Percentiles rank a stretch among this genome's conserved stretches.
These are phyloP conservation scores for Leucophenga maculata DNA, from an alignment of 2,888 invertebrate species.

Conservation along the genomic window DNA sequence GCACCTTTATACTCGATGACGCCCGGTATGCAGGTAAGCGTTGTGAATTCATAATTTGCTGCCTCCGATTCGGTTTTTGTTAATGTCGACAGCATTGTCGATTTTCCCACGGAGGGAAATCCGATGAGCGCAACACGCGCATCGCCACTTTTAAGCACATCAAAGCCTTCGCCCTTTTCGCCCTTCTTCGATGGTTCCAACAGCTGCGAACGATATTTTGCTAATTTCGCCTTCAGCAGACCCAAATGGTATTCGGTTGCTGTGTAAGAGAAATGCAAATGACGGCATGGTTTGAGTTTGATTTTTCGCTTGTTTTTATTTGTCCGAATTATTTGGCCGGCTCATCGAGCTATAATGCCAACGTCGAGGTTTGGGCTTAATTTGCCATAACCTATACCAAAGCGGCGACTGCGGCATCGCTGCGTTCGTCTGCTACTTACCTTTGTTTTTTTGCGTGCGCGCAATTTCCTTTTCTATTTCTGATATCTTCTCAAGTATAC, in stretches of 20 bases:
- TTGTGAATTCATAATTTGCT: conserved; percentile 98
- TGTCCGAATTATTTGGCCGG: neutral
- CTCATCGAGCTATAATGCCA: conserved; percentile 11
- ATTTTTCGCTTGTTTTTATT: neutral
- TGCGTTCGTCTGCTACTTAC: conserved; percentile 74
- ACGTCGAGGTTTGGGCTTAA: neutral
- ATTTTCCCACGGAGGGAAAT: conserved; percentile 86
- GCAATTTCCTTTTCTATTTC: conserved; percentile 99
- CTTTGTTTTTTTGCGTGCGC: conserved; percentile 99
- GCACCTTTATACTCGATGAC: conserved; percentile 99
- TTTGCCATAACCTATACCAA: conserved; percentile 54
- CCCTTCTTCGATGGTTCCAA: conserved; percentile 95
- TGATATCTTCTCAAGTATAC: conserved; percentile 98
- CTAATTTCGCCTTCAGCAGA: conserved; percentile 95
- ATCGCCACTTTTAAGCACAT: conserved; percentile 99
- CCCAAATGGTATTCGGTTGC: conserved; percentile 99
- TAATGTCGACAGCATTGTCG: conserved; percentile 93
- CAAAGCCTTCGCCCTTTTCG: conserved; percentile 98
- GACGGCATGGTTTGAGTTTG: no score
- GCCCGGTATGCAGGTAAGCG: conserved; percentile 98
- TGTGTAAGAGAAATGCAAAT: conserved; percentile 68
- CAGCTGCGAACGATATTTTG: conserved; percentile 94
- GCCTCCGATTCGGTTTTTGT: conserved; percentile 98
- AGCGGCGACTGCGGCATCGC: conserved; percentile 29
- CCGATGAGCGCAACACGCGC: conserved; percentile 98